These are phyloP conservation scores for Erpetoichthys calabaricus DNA, from an alignment of 2,797 vertebrate species.

Conservation along the genomic window DNA sequence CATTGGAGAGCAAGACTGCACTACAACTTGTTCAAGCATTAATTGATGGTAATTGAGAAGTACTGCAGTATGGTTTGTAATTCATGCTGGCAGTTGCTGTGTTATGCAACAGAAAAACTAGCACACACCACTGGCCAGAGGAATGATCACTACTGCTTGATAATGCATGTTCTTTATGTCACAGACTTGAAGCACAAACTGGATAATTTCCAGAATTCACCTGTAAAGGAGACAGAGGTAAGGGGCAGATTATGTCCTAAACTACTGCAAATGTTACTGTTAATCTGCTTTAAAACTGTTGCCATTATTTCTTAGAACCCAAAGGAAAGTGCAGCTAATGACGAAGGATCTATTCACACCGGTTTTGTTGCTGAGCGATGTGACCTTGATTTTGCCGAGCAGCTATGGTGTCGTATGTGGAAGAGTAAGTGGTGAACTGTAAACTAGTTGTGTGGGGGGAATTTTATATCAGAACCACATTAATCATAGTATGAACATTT, in stretches of 20 bases:
- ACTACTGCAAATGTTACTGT: slow-evolving; percentile 7
- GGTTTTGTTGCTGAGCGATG: slow-evolving; percentile 56
- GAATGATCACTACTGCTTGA: too few relatives aligned
- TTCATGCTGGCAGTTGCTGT: too few relatives aligned
- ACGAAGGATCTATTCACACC: slow-evolving; percentile 52
- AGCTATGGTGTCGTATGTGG: slow-evolving; percentile 82
- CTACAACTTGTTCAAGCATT: slow-evolving; percentile 62
- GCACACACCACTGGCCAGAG: too few relatives aligned
- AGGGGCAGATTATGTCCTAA: slow-evolving; percentile 2
- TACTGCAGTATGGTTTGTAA: too few relatives aligned
- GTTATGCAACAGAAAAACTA: too few relatives aligned
- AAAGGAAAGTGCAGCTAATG: slow-evolving; percentile 16
- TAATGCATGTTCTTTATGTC: slow-evolving; percentile 8
- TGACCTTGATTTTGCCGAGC: slow-evolving; percentile 85
- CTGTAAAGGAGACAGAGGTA: slow-evolving; percentile 50
- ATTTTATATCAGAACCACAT: background rate
- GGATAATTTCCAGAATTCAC: slow-evolving; percentile 42
- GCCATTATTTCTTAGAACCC: slow-evolving; percentile 14
- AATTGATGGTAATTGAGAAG: slow-evolving; percentile 54
- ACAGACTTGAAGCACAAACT: slow-evolving; percentile 65
- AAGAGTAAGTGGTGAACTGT: slow-evolving; percentile 51
- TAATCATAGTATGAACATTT: slow-evolving; percentile 2
- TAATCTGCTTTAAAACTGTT: slow-evolving; percentile 5
- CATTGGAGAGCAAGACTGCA: slow-evolving; percentile 54
- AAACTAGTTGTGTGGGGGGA: background rate